phyloP scores from a whole-genome alignment of 2,888 invertebrate species.

The Corythucha ciliata region DNA sequence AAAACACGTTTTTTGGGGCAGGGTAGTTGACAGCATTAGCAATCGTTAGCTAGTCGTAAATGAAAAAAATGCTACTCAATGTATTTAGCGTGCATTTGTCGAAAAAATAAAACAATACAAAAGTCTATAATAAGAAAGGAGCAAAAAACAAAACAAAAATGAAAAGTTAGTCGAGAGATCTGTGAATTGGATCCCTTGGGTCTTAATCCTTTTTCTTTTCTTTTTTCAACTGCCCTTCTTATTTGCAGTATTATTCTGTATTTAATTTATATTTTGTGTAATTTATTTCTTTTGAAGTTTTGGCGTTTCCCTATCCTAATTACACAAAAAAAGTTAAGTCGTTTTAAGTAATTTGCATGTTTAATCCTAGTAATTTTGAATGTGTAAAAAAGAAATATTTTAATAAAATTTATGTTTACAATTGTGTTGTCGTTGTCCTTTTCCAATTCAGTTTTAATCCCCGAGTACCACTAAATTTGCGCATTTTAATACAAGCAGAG shows the following conservation, averaged over 20 bases:
- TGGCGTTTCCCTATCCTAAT: conserved; percentile 1
- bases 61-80: conserved; percentile 26
- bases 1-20: conserved; percentile 19
- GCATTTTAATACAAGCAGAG: too few relatives aligned
- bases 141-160: conserved; percentile 7
- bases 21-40: conserved; percentile 29
- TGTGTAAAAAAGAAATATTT: conserved; percentile 21
- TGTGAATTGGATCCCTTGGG: conserved; percentile 13
- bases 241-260: conserved; percentile 29
- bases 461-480: background rate
- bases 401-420: conserved; percentile 23
- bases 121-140: background rate
- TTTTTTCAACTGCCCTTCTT: conserved; percentile 23
- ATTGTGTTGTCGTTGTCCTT: background rate
- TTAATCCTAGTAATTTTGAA: conserved; percentile 24
- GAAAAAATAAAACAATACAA: conserved; percentile 10
- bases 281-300: conserved; percentile 2
- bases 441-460: background rate
- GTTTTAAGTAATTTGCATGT: conserved; percentile 10
- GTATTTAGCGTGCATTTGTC: conserved; percentile 24
- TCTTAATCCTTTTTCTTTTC: background rate
- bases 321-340: conserved; percentile 6
- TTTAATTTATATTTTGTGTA: conserved; percentile 12
- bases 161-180: conserved; percentile 26
- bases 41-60: conserved; percentile 28